These are phyloP conservation scores for Epirrhoe tristata DNA, from an alignment of 2,888 invertebrate genomes.

Conservation along the genomic window DNA sequence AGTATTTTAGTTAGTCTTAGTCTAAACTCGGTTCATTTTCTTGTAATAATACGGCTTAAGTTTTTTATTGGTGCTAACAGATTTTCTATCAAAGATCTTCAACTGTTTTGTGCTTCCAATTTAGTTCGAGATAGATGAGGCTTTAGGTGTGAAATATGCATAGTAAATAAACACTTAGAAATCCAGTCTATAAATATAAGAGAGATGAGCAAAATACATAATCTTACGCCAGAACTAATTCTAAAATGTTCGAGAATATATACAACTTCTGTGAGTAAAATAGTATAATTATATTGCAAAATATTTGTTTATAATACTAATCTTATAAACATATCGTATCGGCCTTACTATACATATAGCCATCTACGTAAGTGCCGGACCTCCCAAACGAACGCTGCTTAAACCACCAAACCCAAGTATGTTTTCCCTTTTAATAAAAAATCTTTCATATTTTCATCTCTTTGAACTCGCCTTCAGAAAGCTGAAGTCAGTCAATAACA, in stretches of 20 bases:
- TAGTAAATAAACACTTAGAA: conserved; percentile 15
- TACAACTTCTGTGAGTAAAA: conserved; percentile 30
- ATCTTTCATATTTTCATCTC: not conserved
- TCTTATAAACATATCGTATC: too few relatives aligned
- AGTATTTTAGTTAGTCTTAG: too few relatives aligned
- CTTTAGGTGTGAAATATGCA: conserved; percentile 17
- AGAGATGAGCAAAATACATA: conserved; percentile 8
- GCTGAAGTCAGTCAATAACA: not conserved
- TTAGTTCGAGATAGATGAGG: not conserved
- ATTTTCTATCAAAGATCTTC: not conserved
- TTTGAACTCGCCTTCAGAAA: not conserved
- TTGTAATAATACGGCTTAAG: too few relatives aligned
- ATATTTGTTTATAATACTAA: not conserved
- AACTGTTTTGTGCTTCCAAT: not conserved
- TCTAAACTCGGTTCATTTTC: too few relatives aligned
- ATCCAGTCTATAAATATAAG: conserved; percentile 26
- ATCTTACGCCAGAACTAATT: conserved; percentile 22
- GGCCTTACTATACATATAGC: too few relatives aligned
- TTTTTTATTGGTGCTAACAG: too few relatives aligned
- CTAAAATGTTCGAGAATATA: conserved; percentile 34
- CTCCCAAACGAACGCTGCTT: too few relatives aligned
- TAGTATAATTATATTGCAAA: conserved; percentile 4
- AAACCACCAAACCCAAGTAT: too few relatives aligned
- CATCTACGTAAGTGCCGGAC: not conserved
- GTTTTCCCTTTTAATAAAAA: not conserved